Percentiles rank a stretch among this genome's conserved stretches.
These are phyloP conservation scores for Agrochola litura DNA, from an alignment of 2,888 invertebrate genomes.

Conservation along the genomic window DNA sequence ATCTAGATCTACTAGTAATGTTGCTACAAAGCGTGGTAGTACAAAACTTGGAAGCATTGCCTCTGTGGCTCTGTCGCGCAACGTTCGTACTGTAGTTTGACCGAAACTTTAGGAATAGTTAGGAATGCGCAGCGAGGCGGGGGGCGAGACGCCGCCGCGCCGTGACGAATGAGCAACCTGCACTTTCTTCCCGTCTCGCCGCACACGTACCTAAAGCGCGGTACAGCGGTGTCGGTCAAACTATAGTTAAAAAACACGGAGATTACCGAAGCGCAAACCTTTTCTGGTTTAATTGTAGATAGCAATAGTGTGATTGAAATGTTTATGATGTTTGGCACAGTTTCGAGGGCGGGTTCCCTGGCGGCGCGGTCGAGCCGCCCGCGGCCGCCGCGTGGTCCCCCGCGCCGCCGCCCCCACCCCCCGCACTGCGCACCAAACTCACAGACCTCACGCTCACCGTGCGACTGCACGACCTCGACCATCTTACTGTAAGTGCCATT, in stretches of 20 bases:
- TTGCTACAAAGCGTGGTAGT: background rate
- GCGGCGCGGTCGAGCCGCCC: constrained; percentile 71
- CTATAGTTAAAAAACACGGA: no score
- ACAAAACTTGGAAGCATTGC: background rate
- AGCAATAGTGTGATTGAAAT: background rate
- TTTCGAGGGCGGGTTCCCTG: constrained; percentile 90
- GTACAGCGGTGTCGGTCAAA: no score
- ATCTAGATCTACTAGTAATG: no score
- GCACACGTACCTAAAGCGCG: no score
- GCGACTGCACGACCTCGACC: constrained; percentile 91
- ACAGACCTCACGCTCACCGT: constrained; percentile 92
- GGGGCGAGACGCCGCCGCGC: no score
- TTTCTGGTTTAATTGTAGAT: no score
- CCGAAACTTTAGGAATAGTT: no score
- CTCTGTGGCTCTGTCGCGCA: background rate
- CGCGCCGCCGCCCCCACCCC: constrained; percentile 81
- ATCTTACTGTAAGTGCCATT: constrained; percentile 82
- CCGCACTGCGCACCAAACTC: constrained; percentile 91
- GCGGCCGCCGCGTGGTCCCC: constrained; percentile 66
- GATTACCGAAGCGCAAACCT: no score
- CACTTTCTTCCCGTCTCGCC: no score
- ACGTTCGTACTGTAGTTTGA: background rate
- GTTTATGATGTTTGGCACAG: constrained; percentile 36
- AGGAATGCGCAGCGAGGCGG: no score
- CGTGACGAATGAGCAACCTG: no score